These are phyloP conservation scores for Corythornis cristatus DNA, from an alignment of 2,113 vertebrate species.

Conservation along the genomic window DNA sequence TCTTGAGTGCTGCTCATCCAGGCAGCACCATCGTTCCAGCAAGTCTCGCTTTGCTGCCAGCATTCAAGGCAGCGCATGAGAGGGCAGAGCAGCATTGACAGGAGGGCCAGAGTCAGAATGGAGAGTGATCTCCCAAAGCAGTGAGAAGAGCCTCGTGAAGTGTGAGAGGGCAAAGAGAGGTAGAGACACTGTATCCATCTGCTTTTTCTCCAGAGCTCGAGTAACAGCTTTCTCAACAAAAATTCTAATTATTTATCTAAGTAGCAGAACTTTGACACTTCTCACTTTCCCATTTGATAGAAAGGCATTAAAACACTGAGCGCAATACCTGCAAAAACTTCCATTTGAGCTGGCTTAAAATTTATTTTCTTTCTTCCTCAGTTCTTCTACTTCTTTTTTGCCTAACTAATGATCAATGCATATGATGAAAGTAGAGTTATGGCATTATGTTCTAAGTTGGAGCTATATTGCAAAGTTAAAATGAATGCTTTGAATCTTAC, in stretches of 20 bases:
- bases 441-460: not conserved
- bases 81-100: not conserved
- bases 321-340: not conserved
- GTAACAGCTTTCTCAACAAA: not conserved
- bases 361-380: not conserved
- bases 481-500: not conserved
- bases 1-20: not conserved
- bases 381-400: not conserved
- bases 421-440: not conserved
- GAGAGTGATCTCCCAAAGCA: not conserved
- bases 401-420: not conserved
- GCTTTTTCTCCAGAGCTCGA: not conserved
- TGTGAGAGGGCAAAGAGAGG: not conserved
- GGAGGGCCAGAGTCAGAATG: not conserved
- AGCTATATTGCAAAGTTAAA: not conserved
- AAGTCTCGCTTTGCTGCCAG: not conserved
- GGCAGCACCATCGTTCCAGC: not conserved
- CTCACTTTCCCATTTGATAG: not conserved
- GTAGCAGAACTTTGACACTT: not conserved
- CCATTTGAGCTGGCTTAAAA: not conserved
- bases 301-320: not conserved
- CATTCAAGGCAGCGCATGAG: rapidly evolving
- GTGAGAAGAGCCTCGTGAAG: not conserved
- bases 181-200: not conserved
- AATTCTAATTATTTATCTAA: not conserved